A percentile compares a stretch with the other conserved stretches of the same genome.
Evolutionary conservation across 2,888 invertebrate genomes (phyloP).

Genomic region (Andrena camellia): DNA sequence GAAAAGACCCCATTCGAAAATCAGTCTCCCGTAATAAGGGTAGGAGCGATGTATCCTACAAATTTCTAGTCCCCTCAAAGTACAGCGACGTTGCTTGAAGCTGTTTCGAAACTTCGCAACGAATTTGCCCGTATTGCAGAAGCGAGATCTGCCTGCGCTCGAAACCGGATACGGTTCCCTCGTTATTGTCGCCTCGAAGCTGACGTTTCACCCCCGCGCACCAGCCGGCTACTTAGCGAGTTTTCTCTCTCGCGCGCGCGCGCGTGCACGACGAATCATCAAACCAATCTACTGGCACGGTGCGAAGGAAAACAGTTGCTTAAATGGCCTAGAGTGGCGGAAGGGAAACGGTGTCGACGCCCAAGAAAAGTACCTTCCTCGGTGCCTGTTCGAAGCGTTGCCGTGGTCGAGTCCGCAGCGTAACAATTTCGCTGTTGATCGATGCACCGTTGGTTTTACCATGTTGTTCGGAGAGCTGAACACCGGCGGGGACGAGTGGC

Average conservation of each 20-base stretch:
- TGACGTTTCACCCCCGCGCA: slow-evolving; percentile 11
- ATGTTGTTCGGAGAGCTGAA: not conserved
- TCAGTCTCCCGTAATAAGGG: not conserved
- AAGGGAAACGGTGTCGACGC: not conserved
- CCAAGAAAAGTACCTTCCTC: not conserved
- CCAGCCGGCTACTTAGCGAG: not conserved
- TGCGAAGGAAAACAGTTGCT: not conserved
- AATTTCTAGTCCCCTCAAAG: not conserved
- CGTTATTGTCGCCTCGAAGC: slow-evolving; percentile 44
- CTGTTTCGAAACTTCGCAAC: slow-evolving; percentile 24
- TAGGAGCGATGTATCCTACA: not conserved
- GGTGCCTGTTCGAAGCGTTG: too few relatives aligned
- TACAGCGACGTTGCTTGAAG: slow-evolving; percentile 25
- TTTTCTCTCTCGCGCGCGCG: not conserved
- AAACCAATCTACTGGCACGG: not conserved
- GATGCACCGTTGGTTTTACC: not conserved
- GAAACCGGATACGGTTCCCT: slow-evolving; percentile 38
- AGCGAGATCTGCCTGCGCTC: slow-evolving; percentile 32
- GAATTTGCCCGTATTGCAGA: slow-evolving; percentile 30
- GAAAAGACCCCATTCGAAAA: not conserved
- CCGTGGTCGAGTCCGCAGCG: not conserved
- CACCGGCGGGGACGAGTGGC: not conserved
- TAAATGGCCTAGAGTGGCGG: not conserved
- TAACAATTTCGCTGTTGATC: not conserved
- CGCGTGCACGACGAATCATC: not conserved